A percentile compares a stretch with the other conserved stretches of the same genome.
Conservation (phyloP, 2,888 invertebrate genomes). For the Erannis defoliaria region DNA sequence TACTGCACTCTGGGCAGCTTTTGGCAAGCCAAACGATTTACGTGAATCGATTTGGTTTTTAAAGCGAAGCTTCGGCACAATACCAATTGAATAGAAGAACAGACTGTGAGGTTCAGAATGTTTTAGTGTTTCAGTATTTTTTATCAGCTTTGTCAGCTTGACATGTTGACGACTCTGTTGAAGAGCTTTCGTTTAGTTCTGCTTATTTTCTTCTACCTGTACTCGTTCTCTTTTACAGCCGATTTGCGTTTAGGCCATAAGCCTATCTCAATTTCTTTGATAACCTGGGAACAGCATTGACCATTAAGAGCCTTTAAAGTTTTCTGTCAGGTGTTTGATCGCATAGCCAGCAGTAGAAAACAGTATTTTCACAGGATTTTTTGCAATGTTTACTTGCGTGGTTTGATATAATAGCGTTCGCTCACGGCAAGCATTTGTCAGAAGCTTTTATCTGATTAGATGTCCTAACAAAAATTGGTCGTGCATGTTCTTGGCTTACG, state of each 20-base stretch:
- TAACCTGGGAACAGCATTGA: no score
- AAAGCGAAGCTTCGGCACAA: neutral
- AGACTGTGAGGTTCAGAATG: no score
- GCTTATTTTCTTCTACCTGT: neutral
- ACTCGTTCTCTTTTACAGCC: no score
- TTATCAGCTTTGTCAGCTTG: no score
- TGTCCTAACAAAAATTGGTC: conserved; percentile 17
- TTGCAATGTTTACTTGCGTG: neutral
- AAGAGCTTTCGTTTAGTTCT: neutral
- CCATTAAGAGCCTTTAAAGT: no score
- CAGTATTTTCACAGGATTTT: neutral
- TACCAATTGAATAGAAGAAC: neutral
- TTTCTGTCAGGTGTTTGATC: no score
- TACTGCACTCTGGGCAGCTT: conserved; percentile 30
- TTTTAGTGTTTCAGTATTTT: no score
- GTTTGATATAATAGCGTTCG: neutral
- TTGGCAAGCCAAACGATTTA: conserved; percentile 20
- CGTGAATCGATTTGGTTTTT: neutral
- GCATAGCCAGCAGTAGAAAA: neutral
- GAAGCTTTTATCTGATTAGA: conserved; percentile 20
- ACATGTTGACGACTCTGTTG: no score
- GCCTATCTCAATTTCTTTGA: no score
- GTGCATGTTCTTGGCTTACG: conserved; percentile 24
- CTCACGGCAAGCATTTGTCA: neutral
- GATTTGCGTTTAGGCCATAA: no score